A percentile compares a stretch with the other conserved stretches of the same genome.
Conservation (phyloP, 2,888 invertebrate genomes). For the Troides aeacus region DNA sequence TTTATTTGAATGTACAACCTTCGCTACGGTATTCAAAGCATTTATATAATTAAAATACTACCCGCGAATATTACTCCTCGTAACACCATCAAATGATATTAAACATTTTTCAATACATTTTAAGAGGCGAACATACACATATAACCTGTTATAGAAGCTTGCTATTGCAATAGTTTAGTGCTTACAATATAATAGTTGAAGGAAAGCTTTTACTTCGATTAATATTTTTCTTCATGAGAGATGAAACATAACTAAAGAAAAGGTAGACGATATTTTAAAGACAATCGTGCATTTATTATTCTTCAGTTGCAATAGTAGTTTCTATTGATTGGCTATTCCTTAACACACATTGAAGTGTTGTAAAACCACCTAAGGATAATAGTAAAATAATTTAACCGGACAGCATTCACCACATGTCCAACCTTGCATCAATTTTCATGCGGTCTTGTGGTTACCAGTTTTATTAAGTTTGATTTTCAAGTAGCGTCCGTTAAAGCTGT, state of each 20-base stretch:
- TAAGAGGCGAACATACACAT: neutral
- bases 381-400: conserved; percentile 2
- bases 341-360: neutral
- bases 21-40: conserved; percentile 1
- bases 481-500: neutral
- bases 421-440: conserved; percentile 6
- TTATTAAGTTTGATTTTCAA: conserved; percentile 3
- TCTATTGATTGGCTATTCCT: neutral
- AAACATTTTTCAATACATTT: neutral
- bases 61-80: no score
- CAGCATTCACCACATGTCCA: conserved; percentile 3
- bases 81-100: neutral
- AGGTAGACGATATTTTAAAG: neutral
- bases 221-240: neutral
- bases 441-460: neutral
- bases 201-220: neutral
- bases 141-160: no score
- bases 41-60: neutral
- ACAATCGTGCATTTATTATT: neutral
- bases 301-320: neutral
- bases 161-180: neutral
- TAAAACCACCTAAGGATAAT: neutral
- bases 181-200: neutral
- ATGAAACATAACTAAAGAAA: neutral
- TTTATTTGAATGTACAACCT: conserved; percentile 46